Percentiles rank a stretch among this genome's conserved stretches.
Evolutionary conservation across 2,113 vertebrate species (phyloP).

Genomic region (Calcarius ornatus): DNA sequence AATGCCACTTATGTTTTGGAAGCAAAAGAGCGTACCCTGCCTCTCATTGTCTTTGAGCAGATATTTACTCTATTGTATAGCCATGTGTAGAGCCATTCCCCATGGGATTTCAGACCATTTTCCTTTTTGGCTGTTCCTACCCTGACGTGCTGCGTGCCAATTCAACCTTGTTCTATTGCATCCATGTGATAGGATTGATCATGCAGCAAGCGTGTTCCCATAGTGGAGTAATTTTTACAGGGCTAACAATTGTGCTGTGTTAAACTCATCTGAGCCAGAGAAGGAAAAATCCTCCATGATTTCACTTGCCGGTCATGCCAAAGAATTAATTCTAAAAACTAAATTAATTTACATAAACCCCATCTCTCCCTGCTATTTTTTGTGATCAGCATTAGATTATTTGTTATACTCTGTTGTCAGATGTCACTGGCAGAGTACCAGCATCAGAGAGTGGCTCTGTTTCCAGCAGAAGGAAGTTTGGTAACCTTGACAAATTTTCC

Average conservation of each 20-base stretch:
- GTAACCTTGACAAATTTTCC: neutral
- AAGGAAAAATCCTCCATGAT: neutral
- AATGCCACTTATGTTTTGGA: neutral
- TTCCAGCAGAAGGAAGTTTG: neutral
- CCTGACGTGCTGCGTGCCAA: neutral
- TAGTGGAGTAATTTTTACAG: neutral
- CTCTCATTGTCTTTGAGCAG: neutral
- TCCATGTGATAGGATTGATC: neutral
- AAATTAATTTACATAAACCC: conserved; percentile 12
- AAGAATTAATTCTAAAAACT: conserved; percentile 2
- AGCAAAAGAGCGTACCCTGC: neutral
- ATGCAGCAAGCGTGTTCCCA: neutral
- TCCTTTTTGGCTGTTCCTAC: neutral
- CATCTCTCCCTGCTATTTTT: neutral
- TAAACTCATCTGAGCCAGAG: neutral
- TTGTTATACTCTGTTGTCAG: neutral
- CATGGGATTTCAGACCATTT: neutral
- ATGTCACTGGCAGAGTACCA: neutral
- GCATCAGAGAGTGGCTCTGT: neutral
- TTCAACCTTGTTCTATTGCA: neutral
- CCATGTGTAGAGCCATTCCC: neutral
- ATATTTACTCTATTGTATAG: neutral
- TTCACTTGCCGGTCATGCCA: neutral
- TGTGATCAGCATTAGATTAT: conserved; percentile 9
- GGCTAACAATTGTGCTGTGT: neutral